phyloP scores from a whole-genome alignment of 2,888 invertebrate genomes.

The Acleris emargana region DNA sequence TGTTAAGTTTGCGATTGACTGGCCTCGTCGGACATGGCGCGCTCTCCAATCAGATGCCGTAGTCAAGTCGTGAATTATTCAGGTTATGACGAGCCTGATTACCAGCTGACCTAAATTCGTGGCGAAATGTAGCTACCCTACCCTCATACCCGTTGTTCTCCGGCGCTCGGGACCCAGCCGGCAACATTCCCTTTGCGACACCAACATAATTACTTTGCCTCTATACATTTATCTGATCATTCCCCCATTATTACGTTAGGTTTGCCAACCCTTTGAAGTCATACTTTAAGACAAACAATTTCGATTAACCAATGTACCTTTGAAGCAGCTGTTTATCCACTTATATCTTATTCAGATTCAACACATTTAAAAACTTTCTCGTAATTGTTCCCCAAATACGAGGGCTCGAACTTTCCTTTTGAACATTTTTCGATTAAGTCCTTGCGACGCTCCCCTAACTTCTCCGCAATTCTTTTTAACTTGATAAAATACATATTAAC shows the following conservation, averaged over 20 bases:
- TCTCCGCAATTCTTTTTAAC: constrained; percentile 51
- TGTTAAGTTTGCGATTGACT: constrained; percentile 21
- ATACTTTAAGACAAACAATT: constrained; percentile 6
- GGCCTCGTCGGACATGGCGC: constrained; percentile 33
- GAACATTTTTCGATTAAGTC: constrained; percentile 57
- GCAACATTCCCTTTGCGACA: constrained; percentile 29
- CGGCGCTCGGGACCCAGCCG: constrained; percentile 12
- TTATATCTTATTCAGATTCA: constrained; percentile 33
- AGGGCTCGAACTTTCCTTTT: constrained; percentile 51
- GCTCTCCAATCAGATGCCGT: constrained; percentile 53
- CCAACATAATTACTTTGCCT: constrained; percentile 30
- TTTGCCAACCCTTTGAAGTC: not conserved
- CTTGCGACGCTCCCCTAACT: constrained; percentile 47
- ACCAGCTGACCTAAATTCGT: constrained; percentile 60
- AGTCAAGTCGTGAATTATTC: constrained; percentile 56
- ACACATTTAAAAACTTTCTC: constrained; percentile 36
- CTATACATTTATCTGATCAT: constrained; percentile 32
- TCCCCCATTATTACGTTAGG: not conserved
- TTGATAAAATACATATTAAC: constrained; percentile 39
- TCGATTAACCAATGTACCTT: not conserved
- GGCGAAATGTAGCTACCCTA: constrained; percentile 50
- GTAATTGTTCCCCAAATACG: constrained; percentile 49
- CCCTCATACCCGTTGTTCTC: constrained; percentile 34
- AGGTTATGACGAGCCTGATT: constrained; percentile 65
- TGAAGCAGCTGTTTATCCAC: constrained; percentile 11